Evolutionary conservation across 1,140 invertebrate species (phyloP).

Genomic region (Diprion similis): DNA sequence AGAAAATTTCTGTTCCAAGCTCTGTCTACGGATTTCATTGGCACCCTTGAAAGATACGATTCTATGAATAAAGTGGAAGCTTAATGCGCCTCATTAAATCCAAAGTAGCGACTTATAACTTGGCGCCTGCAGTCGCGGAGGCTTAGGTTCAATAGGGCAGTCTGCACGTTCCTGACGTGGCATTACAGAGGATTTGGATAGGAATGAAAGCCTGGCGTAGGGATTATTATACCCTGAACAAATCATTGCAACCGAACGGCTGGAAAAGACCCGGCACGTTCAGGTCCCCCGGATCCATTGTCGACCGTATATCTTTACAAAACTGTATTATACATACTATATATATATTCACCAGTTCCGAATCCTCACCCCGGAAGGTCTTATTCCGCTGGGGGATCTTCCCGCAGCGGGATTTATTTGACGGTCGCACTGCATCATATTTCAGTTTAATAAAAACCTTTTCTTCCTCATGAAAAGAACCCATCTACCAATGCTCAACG

Average conservation of each 20-base stretch:
- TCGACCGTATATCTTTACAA: too few relatives aligned
- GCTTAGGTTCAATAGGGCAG: not conserved
- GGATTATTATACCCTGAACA: not conserved
- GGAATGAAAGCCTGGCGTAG: not conserved
- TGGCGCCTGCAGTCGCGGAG: not conserved
- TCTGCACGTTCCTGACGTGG: not conserved
- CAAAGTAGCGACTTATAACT: slow-evolving; percentile 1
- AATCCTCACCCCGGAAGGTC: too few relatives aligned
- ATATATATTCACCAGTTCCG: too few relatives aligned
- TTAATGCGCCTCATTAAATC: not conserved
- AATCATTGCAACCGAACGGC: not conserved
- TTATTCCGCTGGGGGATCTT: too few relatives aligned
- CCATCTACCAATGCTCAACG: not conserved
- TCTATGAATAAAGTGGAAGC: not conserved
- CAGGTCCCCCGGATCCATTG: too few relatives aligned
- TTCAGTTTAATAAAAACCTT: too few relatives aligned
- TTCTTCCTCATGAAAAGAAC: not conserved
- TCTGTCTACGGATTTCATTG: too few relatives aligned
- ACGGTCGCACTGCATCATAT: too few relatives aligned
- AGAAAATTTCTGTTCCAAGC: too few relatives aligned
- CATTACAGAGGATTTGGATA: not conserved
- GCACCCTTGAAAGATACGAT: too few relatives aligned
- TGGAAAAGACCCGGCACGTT: not conserved
- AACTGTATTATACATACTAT: too few relatives aligned
- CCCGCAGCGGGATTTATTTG: too few relatives aligned